Base-by-base conservation (phyloP, 2,113 vertebrate genomes). In the Nymphicus hollandicus region DNA sequence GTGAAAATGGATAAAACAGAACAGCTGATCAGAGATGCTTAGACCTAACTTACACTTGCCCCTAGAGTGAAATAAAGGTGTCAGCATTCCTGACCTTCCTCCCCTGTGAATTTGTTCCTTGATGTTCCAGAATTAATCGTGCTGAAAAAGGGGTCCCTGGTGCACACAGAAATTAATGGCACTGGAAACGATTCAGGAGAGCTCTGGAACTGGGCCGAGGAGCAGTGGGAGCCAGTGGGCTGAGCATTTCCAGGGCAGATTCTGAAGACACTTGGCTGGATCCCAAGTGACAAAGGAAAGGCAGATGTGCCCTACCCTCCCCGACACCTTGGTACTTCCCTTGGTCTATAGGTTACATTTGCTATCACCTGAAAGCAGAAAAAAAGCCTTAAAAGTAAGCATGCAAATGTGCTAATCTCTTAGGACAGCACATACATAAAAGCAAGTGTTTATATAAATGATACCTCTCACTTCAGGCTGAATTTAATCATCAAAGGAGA, bases 401-500 rank as follows among this genome's bases (percentile, higher is more conserved):
- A 53, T 19, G 13, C 35, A 80, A 83, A 65, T 11, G 31, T 68
- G 93, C 81, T 96, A 91, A 96, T 94, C 94, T 95, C 80, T 94
- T 44, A 76, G 93, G 93, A 96, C 94, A 97, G 94, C 89, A 66
- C 61, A 81, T 74, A 89, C 79, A 80, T 66, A 87, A 96, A 95
- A 96, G 80, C 72, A 85, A 95, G 82, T 93, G 94, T 97, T 97
- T 96, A 76, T 94, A 97, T 91, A 96, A 92, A 96, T 80, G 55
- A 92, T 94, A 93, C 74, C 66, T n/a, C 91, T 96, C 96, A 92
- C 79, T 96, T 89, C 72, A 71, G 94, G 65, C 69, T 83, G 86
- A 96, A 92, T 86, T 77, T 82, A 63, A 92, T 96, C 95, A 93
- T 96, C 96, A 92, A 97, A 97, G 97, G 95, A 89, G 73, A 74